Base-by-base conservation (phyloP, 2,113 vertebrate species). In the Gymnarchus niloticus region DNA sequence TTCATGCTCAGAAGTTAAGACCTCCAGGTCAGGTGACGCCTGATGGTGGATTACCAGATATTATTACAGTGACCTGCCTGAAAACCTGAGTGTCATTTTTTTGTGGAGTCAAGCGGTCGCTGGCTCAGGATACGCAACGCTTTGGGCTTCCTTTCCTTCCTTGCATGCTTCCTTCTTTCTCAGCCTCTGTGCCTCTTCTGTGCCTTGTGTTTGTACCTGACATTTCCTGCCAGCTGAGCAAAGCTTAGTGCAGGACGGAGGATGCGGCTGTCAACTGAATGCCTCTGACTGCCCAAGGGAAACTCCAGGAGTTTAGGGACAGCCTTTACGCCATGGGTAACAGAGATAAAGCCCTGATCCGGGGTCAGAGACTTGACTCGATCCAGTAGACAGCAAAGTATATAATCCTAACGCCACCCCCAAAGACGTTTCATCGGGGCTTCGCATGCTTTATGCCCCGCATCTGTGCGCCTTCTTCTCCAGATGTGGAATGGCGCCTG, bases 81-180 rank as follows among this genome's bases (percentile, higher is more conserved):
- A 37, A 73, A 73, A 73, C 41, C 65, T 41, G 65, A 41, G 33
- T 21, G 65, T 69, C 37, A 33, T 73, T 73, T 33, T 17, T 17
- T 1, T 54, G 10, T 33, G 14, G 5, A 14, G 61, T 37, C 28
- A 2, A 28, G 25, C 65, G 6, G 65, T 33, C 4, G 65, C 88
- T 52, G 28, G 84, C 87, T 88, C 89, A 92, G 93, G 90, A 90
- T 91, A 59, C 85, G 88, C 82, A 88, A 88, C 90, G 91, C 91
- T 88, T 86, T 90, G 88, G 86, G 83, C 86, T 83, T 89, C 83
- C 86, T 90, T 41, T 88, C 83, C 85, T 92, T 92, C 91, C 92
- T 92, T 91, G 87, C 88, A 87, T 85, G 52, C 87, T 69, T 90
- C 89, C 52, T 84, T 91, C 87, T 84, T 85, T 91, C 48, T 85